Percentiles rank a stretch among this genome's conserved stretches.
Conservation (phyloP, 1,140 invertebrate species). For the Micrasema longulum region DNA sequence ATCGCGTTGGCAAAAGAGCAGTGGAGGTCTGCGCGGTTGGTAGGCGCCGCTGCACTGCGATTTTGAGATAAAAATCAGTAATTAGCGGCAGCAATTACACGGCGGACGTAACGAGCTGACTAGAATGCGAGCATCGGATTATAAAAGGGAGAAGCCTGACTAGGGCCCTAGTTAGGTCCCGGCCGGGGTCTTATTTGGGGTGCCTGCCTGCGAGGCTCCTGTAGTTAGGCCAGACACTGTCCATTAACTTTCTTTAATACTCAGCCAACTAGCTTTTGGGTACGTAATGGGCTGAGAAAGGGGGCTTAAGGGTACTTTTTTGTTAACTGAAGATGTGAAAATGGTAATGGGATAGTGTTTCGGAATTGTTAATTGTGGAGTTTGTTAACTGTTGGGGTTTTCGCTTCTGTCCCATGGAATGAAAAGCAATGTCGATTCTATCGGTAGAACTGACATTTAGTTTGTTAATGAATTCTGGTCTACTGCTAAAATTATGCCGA, state of each 20-base stretch:
- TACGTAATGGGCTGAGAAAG: slow-evolving; percentile 6
- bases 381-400: no score
- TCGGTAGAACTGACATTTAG: no score
- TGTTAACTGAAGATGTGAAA: no score
- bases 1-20: slow-evolving; percentile 7
- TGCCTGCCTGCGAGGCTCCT: background rate
- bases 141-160: slow-evolving; percentile 39
- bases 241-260: slow-evolving; percentile 36
- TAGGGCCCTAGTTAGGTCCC: background rate
- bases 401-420: no score
- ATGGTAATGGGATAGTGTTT: no score
- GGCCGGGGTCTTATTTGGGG: background rate
- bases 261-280: background rate
- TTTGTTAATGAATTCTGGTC: no score
- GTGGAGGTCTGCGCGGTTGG: background rate
- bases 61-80: slow-evolving; percentile 54
- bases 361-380: no score
- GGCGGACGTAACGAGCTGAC: slow-evolving; percentile 54
- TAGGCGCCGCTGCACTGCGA: slow-evolving; percentile 27
- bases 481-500: no score
- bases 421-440: no score
- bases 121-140: slow-evolving; percentile 54
- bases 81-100: slow-evolving; percentile 54
- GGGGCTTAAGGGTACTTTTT: no score
- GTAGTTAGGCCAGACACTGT: slow-evolving; percentile 17